Percentiles rank a stretch among this genome's conserved stretches.
These are phyloP conservation scores for Brachionus angularis DNA, from an alignment of 1,140 invertebrate genomes.

Conservation along the genomic window DNA sequence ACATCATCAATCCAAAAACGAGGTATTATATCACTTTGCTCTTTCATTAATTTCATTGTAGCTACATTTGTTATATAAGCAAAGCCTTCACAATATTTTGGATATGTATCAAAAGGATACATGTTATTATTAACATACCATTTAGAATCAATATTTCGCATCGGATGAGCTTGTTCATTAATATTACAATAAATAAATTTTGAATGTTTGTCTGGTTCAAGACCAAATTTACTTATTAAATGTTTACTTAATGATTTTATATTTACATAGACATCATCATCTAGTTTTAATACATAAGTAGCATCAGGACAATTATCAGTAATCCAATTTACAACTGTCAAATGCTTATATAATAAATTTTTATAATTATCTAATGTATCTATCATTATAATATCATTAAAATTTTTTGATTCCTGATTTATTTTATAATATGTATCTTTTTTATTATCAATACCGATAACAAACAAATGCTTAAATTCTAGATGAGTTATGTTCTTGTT, in stretches of 20 bases:
- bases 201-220: constrained; percentile 46
- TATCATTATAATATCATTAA: constrained; percentile 72
- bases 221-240: constrained; percentile 53
- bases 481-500: too few species aligned
- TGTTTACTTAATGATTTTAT: constrained; percentile 64
- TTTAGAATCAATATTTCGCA: constrained; percentile 55
- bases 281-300: constrained; percentile 59
- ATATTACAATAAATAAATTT: constrained; percentile 52
- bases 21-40: constrained; percentile 48
- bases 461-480: constrained; percentile 61
- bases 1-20: constrained; percentile 59
- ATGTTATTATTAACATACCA: constrained; percentile 57
- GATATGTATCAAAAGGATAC: constrained; percentile 54
- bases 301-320: constrained; percentile 65
- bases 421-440: constrained; percentile 58
- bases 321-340: constrained; percentile 76
- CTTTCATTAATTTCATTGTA: constrained; percentile 51
- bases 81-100: constrained; percentile 59
- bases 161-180: constrained; percentile 46
- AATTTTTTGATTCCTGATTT: constrained; percentile 62
- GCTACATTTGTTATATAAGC: constrained; percentile 55
- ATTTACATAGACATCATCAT: constrained; percentile 63
- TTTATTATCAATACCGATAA: constrained; percentile 64
- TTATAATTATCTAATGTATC: constrained; percentile 73
- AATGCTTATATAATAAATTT: constrained; percentile 81